Conservation (phyloP, 2,113 vertebrate genomes). For the Sitta europaea region DNA sequence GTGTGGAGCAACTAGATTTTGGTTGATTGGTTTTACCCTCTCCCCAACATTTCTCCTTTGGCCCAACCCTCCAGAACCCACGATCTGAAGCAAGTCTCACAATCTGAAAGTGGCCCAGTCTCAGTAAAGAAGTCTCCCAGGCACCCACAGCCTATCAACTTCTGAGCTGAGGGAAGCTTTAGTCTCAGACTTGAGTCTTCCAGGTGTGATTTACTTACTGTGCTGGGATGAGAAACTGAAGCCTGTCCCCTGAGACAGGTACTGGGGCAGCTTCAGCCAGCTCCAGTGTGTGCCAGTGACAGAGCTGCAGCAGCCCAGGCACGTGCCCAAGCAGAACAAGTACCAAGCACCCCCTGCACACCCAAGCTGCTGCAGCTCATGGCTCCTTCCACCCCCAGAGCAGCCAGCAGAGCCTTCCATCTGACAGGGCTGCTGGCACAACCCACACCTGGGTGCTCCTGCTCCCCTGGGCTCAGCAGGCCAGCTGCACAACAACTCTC, state of each 20-base stretch:
- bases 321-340: not conserved
- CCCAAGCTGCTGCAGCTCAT: not conserved
- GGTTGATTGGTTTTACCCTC: not conserved
- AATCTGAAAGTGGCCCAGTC: not conserved
- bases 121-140: not conserved
- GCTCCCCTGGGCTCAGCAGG: not conserved
- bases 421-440: not conserved
- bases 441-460: not conserved
- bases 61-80: not conserved
- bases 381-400: not conserved
- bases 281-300: not conserved
- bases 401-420: not conserved
- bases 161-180: rapidly evolving
- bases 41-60: not conserved
- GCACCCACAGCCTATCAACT: not conserved
- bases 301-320: not conserved
- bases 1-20: not conserved
- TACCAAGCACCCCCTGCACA: not conserved
- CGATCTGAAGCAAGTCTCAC: rapidly evolving
- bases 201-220: not conserved
- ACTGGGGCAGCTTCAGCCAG: not conserved
- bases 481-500: not conserved
- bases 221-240: not conserved
- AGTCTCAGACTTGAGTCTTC: not conserved
- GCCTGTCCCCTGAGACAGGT: rapidly evolving